These are phyloP conservation scores for Lycodopsis pacificus DNA, from an alignment of 2,797 vertebrate species.

Conservation along the genomic window DNA sequence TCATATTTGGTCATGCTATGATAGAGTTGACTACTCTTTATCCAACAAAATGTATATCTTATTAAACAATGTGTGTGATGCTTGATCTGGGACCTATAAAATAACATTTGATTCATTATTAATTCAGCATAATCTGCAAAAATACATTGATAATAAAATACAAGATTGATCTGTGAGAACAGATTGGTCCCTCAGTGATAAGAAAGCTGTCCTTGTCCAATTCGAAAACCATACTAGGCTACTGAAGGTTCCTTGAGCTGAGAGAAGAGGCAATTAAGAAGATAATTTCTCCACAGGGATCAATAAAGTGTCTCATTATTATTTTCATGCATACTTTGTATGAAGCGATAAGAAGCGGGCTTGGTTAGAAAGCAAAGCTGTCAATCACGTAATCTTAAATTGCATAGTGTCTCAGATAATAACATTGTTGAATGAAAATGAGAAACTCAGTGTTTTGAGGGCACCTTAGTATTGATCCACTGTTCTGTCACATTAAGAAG, in stretches of 20 bases:
- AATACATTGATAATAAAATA: background rate
- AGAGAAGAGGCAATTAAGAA: background rate
- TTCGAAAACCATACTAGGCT: background rate
- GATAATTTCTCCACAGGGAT: background rate
- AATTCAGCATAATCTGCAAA: background rate
- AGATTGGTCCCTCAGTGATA: background rate
- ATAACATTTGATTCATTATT: background rate
- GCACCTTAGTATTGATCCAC: background rate
- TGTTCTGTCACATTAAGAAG: background rate
- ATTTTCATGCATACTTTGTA: background rate
- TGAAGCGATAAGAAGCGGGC: background rate
- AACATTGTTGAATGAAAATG: background rate
- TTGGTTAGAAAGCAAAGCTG: background rate
- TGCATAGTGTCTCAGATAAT: background rate
- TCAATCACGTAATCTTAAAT: background rate
- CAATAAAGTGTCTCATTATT: background rate
- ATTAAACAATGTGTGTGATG: background rate
- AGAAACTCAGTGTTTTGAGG: background rate
- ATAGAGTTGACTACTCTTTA: background rate
- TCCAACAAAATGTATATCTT: background rate
- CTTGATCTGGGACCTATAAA: background rate
- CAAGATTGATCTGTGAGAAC: background rate
- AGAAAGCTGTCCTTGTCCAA: background rate
- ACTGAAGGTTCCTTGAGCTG: slow-evolving; percentile 5
- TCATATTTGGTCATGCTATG: background rate